phyloP scores from a whole-genome alignment of 64 coral and sea anemone genomes.

The Pocillopora damicornis region DNA sequence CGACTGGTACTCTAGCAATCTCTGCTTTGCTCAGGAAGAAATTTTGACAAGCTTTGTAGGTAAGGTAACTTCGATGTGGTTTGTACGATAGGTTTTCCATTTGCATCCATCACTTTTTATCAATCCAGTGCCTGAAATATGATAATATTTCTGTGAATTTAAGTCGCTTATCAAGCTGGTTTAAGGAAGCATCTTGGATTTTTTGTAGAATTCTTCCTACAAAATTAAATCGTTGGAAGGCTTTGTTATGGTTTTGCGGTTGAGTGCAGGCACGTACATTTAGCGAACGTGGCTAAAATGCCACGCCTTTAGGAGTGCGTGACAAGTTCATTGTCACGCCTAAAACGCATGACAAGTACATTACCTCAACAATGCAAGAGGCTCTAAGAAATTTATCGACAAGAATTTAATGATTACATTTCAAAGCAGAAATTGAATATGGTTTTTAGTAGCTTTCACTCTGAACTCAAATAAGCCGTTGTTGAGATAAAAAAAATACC shows the following conservation, averaged over 20 bases:
- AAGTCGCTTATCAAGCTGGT: not conserved
- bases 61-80: not conserved
- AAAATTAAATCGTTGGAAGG: not conserved
- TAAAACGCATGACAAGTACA: constrained; percentile 7
- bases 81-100: too few relatives aligned
- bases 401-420: too few relatives aligned
- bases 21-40: not conserved
- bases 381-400: too few relatives aligned
- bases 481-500: too few relatives aligned
- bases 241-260: constrained; percentile 40
- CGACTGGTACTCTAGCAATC: not conserved
- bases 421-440: too few relatives aligned
- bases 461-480: too few relatives aligned
- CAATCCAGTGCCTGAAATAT: too few relatives aligned
- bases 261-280: constrained; percentile 12
- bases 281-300: constrained; percentile 21
- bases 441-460: too few relatives aligned
- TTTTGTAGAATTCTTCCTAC: not conserved
- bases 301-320: not conserved
- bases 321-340: not conserved
- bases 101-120: too few relatives aligned
- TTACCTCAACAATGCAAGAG: not conserved
- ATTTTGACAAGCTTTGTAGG: not conserved
- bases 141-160: not conserved
- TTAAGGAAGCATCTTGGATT: not conserved